Evolutionary conservation across 2,797 vertebrate genomes (phyloP).

Genomic region (Anguilla marmorata): DNA sequence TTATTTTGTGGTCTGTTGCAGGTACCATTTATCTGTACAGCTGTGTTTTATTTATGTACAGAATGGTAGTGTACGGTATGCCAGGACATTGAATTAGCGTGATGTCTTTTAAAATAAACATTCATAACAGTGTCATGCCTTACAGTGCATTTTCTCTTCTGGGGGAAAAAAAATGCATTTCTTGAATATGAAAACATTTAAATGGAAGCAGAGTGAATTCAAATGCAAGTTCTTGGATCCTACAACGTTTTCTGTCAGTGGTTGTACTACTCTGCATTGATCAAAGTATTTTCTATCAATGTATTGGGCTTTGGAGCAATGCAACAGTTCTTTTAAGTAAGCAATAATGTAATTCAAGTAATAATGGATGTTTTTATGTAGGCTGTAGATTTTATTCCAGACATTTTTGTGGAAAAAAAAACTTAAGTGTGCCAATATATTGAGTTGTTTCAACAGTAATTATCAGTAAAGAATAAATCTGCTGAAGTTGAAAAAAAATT

Average conservation of each 20-base stretch:
- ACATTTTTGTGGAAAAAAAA: too few relatives aligned
- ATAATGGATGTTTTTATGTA: too few relatives aligned
- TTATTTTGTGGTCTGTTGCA: constrained; percentile 47
- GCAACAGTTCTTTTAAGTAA: too few relatives aligned
- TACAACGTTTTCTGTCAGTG: neutral
- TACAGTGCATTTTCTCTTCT: neutral
- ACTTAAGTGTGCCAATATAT: too few relatives aligned
- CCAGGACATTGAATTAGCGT: neutral
- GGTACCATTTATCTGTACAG: constrained; percentile 29
- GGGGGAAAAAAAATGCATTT: neutral
- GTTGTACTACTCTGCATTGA: neutral
- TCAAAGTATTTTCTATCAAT: too few relatives aligned
- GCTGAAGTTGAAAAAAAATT: too few relatives aligned
- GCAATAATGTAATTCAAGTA: too few relatives aligned
- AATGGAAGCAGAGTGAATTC: neutral
- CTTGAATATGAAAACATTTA: neutral
- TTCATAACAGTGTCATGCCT: neutral
- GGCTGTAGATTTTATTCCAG: too few relatives aligned
- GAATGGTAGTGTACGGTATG: constrained; percentile 7
- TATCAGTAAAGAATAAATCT: too few relatives aligned
- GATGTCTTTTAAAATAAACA: constrained; percentile 15
- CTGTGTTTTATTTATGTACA: constrained; percentile 36
- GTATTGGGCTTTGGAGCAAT: too few relatives aligned
- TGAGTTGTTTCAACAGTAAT: too few relatives aligned
- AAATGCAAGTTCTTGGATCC: neutral